phyloP scores from a whole-genome alignment of 1,140 invertebrate species.

The Agraylea sexmaculata region DNA sequence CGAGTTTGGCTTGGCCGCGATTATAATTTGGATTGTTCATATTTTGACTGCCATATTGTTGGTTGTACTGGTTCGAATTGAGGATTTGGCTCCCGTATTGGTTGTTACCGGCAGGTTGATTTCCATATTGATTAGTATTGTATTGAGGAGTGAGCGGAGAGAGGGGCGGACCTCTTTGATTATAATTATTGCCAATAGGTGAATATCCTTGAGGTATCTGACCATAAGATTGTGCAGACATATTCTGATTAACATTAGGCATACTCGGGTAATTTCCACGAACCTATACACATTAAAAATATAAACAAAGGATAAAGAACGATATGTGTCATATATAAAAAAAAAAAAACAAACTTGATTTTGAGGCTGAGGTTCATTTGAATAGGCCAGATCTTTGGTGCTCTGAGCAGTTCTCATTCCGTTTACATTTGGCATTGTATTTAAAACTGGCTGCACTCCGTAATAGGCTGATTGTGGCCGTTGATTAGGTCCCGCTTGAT shows the following conservation, averaged over 20 bases:
- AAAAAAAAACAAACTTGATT: conserved; percentile 3
- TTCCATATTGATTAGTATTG: conserved; percentile 8
- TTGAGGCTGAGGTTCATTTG: conserved; percentile 4
- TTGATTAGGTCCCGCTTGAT: conserved; percentile 23
- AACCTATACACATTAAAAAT: conserved; percentile 15
- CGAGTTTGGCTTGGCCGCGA: conserved; percentile 63
- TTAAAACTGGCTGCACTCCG: conserved; percentile 21
- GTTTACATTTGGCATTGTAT: conserved; percentile 20
- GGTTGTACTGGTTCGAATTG: not conserved
- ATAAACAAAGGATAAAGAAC: not conserved
- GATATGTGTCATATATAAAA: not conserved
- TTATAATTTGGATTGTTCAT: conserved; percentile 6
- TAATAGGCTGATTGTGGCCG: conserved; percentile 34
- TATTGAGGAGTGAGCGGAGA: conserved; percentile 7
- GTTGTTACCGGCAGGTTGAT: conserved; percentile 5
- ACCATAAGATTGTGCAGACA: conserved; percentile 10
- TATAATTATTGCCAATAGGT: not conserved
- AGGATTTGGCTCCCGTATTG: conserved; percentile 2
- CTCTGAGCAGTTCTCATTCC: conserved; percentile 13
- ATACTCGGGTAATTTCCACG: conserved; percentile 25
- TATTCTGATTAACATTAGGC: conserved; percentile 31
- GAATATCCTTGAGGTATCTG: conserved; percentile 7
- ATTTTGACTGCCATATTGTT: not conserved
- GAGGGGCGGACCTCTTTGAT: conserved; percentile 2
- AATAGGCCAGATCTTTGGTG: conserved; percentile 11